phyloP scores from a whole-genome alignment of 2,113 vertebrate species.

The Salvelinus sp. region DNA sequence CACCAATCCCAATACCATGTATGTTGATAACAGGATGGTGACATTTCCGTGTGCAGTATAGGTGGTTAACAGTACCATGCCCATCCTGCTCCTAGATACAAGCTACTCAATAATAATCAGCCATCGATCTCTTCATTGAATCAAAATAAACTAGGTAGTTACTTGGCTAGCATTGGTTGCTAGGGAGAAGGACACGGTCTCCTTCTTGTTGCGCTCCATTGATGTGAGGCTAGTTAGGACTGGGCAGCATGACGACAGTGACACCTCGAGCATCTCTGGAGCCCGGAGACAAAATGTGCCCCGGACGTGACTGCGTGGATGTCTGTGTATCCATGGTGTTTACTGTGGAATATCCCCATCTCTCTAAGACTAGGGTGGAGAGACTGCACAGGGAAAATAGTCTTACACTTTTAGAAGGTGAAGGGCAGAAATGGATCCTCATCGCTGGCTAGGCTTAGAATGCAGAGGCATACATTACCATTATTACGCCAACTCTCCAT shows the following conservation, averaged over 20 bases:
- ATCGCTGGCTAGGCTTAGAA: constrained; percentile 43
- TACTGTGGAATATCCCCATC: constrained; percentile 16
- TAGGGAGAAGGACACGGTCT: neutral
- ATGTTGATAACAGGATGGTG: too few species aligned
- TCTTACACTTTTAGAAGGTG: constrained; percentile 31
- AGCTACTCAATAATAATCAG: neutral
- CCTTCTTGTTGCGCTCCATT: neutral
- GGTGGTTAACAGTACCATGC: too few species aligned
- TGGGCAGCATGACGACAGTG: too few species aligned
- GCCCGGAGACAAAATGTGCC: constrained; percentile 33
- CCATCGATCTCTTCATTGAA: neutral
- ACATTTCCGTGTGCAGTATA: too few species aligned
- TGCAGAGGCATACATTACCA: constrained; percentile 58
- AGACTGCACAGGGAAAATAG: neutral
- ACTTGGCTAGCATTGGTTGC: neutral
- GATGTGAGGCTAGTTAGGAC: neutral
- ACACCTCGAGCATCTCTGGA: neutral
- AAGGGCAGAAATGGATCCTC: constrained; percentile 52
- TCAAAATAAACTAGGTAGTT: neutral
- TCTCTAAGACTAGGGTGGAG: neutral
- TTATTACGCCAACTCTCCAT: constrained; percentile 35
- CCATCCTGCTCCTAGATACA: too few species aligned
- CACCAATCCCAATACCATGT: neutral
- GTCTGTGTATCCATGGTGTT: neutral
- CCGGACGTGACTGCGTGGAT: neutral